Evolutionary conservation across 2,888 invertebrate genomes (phyloP).

Genomic region (Ernsta delagoae): DNA sequence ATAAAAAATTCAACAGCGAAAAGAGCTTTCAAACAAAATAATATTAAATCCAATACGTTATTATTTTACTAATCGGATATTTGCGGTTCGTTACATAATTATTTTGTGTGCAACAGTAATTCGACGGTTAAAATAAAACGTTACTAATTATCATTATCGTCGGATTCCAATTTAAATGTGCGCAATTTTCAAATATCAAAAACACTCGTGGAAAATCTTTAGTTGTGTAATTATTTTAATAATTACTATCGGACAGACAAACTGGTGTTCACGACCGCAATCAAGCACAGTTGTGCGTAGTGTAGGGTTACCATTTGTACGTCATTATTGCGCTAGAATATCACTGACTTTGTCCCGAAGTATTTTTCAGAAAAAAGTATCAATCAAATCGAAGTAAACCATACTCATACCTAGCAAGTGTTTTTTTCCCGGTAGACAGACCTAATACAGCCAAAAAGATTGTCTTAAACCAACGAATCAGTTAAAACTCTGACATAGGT

Average conservation of each 20-base stretch:
- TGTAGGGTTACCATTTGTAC: constrained; percentile 15
- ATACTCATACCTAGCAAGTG: too few species aligned
- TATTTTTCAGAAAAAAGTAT: background rate
- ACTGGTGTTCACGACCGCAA: constrained; percentile 67
- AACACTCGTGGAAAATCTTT: constrained; percentile 42
- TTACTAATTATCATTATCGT: constrained; percentile 39
- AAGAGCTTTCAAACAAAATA: too few species aligned
- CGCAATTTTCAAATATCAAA: constrained; percentile 51
- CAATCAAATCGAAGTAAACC: background rate
- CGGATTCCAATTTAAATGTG: constrained; percentile 45
- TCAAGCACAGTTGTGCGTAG: constrained; percentile 75
- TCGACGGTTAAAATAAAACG: constrained; percentile 33
- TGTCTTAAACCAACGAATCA: too few species aligned
- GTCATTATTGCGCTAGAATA: background rate
- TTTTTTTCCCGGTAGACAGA: too few species aligned
- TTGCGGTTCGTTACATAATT: constrained; percentile 29
- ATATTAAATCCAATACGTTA: too few species aligned
- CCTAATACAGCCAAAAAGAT: too few species aligned
- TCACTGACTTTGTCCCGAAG: background rate
- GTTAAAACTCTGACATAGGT: too few species aligned
- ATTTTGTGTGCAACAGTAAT: constrained; percentile 27
- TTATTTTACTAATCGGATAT: constrained; percentile 9
- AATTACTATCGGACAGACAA: constrained; percentile 51
- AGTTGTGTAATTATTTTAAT: constrained; percentile 50
- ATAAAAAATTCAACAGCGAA: too few species aligned